Evolutionary conservation across 2,797 vertebrate species (phyloP), one percentile per base, ranked within the genome.

Genomic region (Momotus momota): DNA sequence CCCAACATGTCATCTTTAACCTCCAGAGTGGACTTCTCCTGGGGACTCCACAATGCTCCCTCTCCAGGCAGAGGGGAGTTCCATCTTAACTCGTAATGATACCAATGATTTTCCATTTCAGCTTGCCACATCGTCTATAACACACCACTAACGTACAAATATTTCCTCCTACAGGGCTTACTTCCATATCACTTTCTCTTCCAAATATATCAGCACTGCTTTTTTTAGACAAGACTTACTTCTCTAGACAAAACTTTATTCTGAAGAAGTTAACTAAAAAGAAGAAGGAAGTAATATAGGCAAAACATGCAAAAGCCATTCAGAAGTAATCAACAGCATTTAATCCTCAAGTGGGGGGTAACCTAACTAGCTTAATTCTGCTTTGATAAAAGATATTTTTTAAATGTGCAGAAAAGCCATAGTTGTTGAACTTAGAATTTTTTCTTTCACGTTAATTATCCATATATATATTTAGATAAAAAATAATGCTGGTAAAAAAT

Each of bases 51-150:
- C 21, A 69, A 3, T 0, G 1, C 0, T 58, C 20, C 22, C 19
- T 72, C 11, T 75, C 55, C 61, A 77, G 55, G 16, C 6, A 80
- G 25, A 52, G 48, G 8, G 29, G 18, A 73, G 21, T 31, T 73
- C 71, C 87, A 40, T 55, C 70, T 46, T 40, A 35, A 43, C 23
- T 49, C 46, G 8, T 25, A 81, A 10, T 10, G 19, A 49, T n/a
- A 46, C 6, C 31, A 14, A 25, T 22, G 40, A 71, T 71, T 94
- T 95, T 74, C 67, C 41, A 70, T 93, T 95, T 82, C 72, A 86
- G 7, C 18, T 58, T 74, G 72, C 45, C 23, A 27, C 1, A 3
- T 33, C 45, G 31, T 25, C 78, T 38, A 6, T 14, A 66, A 29
- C 25, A 87, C 72, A 74, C 7, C 6, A 12, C 10, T 27, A 75